phyloP scores from a whole-genome alignment of 2,113 vertebrate species.

The Labrus mixtus region DNA sequence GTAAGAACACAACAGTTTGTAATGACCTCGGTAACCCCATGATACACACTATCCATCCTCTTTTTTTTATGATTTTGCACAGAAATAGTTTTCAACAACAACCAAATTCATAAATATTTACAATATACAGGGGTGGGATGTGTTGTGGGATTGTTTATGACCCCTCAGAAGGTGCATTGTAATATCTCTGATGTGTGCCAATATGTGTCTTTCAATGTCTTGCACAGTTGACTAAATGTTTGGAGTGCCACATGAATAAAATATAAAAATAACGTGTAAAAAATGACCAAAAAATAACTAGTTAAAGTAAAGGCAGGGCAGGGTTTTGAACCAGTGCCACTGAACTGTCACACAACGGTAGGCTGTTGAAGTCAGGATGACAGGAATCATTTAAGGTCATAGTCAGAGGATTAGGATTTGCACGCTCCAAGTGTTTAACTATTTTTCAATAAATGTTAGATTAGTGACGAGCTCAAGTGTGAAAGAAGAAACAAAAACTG shows the following conservation, averaged over 20 bases:
- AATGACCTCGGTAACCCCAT: not conserved
- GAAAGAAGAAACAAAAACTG: slow-evolving; percentile 33
- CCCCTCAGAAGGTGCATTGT: too few relatives aligned
- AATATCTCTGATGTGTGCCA: too few relatives aligned
- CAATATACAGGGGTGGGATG: too few relatives aligned
- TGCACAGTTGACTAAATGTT: too few relatives aligned
- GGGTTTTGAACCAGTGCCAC: not conserved
- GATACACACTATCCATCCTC: not conserved
- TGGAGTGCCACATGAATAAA: too few relatives aligned
- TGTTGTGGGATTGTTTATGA: too few relatives aligned
- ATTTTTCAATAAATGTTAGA: slow-evolving; percentile 57
- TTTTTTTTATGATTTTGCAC: too few relatives aligned
- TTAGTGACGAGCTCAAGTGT: slow-evolving; percentile 47
- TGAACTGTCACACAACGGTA: not conserved
- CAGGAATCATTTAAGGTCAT: slow-evolving; percentile 7
- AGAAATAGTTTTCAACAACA: not conserved
- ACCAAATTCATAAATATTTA: too few relatives aligned
- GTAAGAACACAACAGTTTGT: not conserved
- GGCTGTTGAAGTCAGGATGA: slow-evolving; percentile 6
- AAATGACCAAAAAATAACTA: not conserved
- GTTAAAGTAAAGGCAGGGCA: not conserved
- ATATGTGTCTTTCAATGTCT: too few relatives aligned
- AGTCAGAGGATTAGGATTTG: slow-evolving; percentile 18
- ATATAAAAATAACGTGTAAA: too few relatives aligned
- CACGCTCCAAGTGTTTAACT: slow-evolving; percentile 29